These are phyloP conservation scores for Atethmia centrago DNA, from an alignment of 2,888 invertebrate genomes.

Conservation along the genomic window DNA sequence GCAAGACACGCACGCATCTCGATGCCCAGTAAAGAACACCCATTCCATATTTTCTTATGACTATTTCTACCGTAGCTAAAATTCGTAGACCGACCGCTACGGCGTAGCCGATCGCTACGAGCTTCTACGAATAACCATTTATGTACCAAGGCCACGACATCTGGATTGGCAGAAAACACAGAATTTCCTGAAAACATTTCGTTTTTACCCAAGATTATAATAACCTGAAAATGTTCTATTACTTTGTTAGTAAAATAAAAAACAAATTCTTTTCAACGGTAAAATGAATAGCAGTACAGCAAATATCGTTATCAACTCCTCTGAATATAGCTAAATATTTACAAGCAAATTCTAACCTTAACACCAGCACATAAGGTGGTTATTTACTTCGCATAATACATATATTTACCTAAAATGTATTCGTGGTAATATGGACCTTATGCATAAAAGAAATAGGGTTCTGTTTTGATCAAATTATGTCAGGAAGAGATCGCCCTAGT, in stretches of 20 bases:
- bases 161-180: neutral
- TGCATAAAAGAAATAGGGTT: neutral
- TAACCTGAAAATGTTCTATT: neutral
- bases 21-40: no score
- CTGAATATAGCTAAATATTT: neutral
- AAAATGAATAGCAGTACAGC: conserved; percentile 35
- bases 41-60: neutral
- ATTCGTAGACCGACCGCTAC: conserved; percentile 37
- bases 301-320: conserved; percentile 29
- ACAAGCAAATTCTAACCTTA: conserved; percentile 24
- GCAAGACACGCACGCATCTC: no score
- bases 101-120: conserved; percentile 40
- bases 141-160: neutral
- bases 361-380: neutral
- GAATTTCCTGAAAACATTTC: neutral
- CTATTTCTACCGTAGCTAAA: neutral
- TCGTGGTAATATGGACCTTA: neutral
- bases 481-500: conserved; percentile 66
- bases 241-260: conserved; percentile 13
- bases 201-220: neutral
- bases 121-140: neutral
- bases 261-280: conserved; percentile 12
- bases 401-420: neutral
- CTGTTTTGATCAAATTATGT: conserved; percentile 13
- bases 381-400: neutral